Evolutionary conservation across 2,888 invertebrate genomes (phyloP).

Genomic region (Sminthurinus aureus): DNA sequence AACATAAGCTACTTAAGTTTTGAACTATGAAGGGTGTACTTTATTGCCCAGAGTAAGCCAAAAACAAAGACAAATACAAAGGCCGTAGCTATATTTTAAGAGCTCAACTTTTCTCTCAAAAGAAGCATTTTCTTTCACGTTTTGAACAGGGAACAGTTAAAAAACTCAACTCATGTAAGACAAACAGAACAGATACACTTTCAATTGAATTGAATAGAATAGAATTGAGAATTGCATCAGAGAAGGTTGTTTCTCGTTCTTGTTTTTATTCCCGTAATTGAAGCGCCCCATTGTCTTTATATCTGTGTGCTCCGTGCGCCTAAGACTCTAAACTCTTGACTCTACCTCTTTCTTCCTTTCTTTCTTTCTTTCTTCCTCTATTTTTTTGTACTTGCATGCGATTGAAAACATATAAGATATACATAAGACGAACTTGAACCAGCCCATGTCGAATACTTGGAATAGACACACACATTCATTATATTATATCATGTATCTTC

Average conservation of each 20-base stretch:
- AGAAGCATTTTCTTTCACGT: neutral
- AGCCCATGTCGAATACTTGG: conserved; percentile 24
- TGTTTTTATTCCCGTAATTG: conserved; percentile 33
- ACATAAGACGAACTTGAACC: neutral
- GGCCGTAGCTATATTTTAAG: neutral
- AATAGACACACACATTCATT: conserved; percentile 32
- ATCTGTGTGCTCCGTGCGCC: conserved; percentile 11
- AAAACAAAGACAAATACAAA: neutral
- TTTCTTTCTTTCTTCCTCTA: too few species aligned
- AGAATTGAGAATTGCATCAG: neutral
- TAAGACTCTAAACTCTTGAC: conserved; percentile 7
- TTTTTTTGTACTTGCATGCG: neutral
- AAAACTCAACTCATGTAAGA: neutral
- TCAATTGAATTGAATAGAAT: neutral
- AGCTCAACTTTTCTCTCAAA: neutral
- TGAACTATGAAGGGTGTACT: too few species aligned
- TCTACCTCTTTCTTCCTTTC: neutral
- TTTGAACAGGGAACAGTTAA: neutral
- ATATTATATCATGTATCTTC: neutral
- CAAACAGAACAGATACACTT: conserved; percentile 2
- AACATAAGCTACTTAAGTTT: too few species aligned
- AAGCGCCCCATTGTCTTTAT: conserved; percentile 39
- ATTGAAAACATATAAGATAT: neutral
- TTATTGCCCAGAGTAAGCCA: too few species aligned
- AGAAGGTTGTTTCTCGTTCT: conserved; percentile 1